Conservation (phyloP, 2,888 invertebrate species). For the Galerucella nymphaeae region DNA sequence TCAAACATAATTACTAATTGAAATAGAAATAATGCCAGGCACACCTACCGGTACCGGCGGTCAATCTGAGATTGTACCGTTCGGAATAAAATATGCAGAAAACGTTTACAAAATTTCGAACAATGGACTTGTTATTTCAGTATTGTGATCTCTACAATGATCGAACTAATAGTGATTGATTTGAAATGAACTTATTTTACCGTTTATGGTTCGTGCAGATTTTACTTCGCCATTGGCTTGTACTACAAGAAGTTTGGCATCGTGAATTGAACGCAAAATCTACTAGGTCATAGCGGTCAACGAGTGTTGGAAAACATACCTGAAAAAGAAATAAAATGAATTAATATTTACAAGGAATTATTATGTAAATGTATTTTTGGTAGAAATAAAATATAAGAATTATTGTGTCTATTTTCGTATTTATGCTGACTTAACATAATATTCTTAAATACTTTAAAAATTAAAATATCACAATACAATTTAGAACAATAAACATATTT, state of each 20-base stretch:
- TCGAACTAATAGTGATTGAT: background rate
- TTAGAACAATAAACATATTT: too few species aligned
- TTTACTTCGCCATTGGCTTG: slow-evolving; percentile 16
- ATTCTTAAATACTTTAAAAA: too few species aligned
- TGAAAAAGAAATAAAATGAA: background rate
- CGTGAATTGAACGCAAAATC: background rate
- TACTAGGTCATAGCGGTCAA: background rate
- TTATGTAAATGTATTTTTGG: too few species aligned
- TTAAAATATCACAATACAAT: too few species aligned
- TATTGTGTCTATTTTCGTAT: too few species aligned
- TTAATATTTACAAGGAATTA: too few species aligned
- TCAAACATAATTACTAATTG: slow-evolving; percentile 36
- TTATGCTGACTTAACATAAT: too few species aligned
- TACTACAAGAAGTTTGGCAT: background rate
- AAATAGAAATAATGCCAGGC: slow-evolving; percentile 35
- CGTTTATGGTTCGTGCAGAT: slow-evolving; percentile 1
- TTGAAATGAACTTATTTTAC: slow-evolving; percentile 12
- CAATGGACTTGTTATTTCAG: slow-evolving; percentile 21
- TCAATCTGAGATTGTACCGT: slow-evolving; percentile 12
- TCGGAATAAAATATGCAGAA: background rate
- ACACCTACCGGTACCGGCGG: slow-evolving; percentile 16
- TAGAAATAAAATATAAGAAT: too few species aligned
- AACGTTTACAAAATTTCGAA: slow-evolving; percentile 20
- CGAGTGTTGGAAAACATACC: background rate
- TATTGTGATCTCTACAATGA: slow-evolving; percentile 14